A percentile compares a stretch with the other conserved stretches of the same genome.
phyloP scores from a whole-genome alignment of 1,140 invertebrate species.

The Mya arenaria region DNA sequence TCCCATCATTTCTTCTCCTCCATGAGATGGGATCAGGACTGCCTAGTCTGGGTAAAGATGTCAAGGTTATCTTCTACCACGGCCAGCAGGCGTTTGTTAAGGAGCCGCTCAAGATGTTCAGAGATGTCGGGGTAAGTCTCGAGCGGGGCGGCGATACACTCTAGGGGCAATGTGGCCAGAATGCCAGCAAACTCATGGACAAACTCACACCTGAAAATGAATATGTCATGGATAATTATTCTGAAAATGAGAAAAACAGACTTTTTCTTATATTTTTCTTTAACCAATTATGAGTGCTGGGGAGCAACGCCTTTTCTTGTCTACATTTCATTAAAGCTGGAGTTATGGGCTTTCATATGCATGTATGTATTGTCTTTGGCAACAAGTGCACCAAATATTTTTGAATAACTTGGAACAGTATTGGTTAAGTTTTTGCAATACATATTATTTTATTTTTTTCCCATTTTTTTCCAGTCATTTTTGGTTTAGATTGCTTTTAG shows the following conservation, averaged over 20 bases:
- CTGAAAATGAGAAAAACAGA: too few relatives aligned
- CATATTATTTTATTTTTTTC: too few relatives aligned
- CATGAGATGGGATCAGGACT: not conserved
- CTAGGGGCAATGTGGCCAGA: constrained; percentile 63
- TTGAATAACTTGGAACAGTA: too few relatives aligned
- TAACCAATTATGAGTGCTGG: not conserved
- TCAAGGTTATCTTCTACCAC: constrained; percentile 73
- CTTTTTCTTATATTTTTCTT: not conserved
- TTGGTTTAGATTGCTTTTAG: too few relatives aligned
- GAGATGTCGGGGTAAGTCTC: constrained; percentile 61
- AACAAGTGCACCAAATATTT: too few relatives aligned
- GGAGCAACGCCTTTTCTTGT: not conserved
- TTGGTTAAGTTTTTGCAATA: too few relatives aligned
- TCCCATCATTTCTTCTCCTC: not conserved
- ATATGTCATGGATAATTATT: too few relatives aligned
- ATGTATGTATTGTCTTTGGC: too few relatives aligned
- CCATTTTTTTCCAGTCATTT: too few relatives aligned
- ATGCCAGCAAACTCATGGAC: constrained; percentile 74
- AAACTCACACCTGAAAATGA: constrained; percentile 74
- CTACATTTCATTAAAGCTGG: too few relatives aligned
- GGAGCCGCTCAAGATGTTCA: constrained; percentile 71
- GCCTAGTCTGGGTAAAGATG: constrained; percentile 58
- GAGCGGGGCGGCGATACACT: constrained; percentile 65
- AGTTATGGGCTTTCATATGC: too few relatives aligned
- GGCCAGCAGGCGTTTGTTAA: constrained; percentile 75